Conservation (phyloP, 92 coral and sea anemone genomes). For the Galaxea fascicularis region DNA sequence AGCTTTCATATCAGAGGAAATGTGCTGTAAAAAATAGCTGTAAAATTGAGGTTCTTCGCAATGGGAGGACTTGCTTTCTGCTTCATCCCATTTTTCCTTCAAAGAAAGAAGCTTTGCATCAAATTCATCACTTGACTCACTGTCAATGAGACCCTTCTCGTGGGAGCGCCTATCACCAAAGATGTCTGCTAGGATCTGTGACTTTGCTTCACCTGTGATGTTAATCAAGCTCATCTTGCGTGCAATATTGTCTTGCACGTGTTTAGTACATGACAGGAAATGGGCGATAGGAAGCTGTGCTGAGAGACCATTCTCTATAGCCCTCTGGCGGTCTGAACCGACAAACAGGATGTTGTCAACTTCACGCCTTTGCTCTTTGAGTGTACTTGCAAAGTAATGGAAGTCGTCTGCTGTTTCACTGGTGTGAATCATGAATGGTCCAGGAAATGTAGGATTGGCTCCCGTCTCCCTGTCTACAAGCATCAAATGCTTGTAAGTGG, state of each 20-base stretch:
- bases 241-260: conserved; percentile 44
- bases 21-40: conserved; percentile 44
- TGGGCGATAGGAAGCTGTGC: conserved; percentile 50
- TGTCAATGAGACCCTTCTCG: conserved; percentile 47
- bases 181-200: conserved; percentile 38
- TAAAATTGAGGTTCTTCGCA: conserved; percentile 28
- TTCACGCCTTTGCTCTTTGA: conserved; percentile 29
- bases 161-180: conserved; percentile 45
- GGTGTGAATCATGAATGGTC: conserved; percentile 55
- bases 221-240: conserved; percentile 25
- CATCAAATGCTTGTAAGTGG: conserved; percentile 52
- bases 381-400: conserved; percentile 56
- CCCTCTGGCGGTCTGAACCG: conserved; percentile 53
- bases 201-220: conserved; percentile 12
- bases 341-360: conserved; percentile 53
- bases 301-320: conserved; percentile 50
- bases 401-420: conserved; percentile 30
- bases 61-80: neutral
- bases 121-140: conserved; percentile 51
- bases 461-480: conserved; percentile 45
- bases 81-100: conserved; percentile 40
- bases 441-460: conserved; percentile 52
- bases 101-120: conserved; percentile 43
- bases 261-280: conserved; percentile 53
- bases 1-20: conserved; percentile 52